Base-by-base conservation (phyloP, 2,113 vertebrate species). In the Cygnus atratus region DNA sequence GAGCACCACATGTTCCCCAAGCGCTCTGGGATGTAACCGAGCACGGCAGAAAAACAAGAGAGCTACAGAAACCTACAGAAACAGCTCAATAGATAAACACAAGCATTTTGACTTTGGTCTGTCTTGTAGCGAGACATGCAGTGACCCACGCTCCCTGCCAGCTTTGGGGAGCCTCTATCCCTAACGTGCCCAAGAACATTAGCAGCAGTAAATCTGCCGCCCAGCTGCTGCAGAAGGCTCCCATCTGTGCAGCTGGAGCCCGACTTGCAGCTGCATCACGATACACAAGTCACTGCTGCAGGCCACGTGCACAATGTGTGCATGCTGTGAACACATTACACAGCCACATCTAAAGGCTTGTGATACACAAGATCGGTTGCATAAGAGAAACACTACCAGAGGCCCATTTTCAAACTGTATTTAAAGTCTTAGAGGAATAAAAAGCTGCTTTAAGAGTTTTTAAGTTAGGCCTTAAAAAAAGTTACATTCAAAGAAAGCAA, bases 1-100 rank as follows among this genome's bases (percentile, higher is more conserved):
- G 73, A 95, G 87, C 67, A 92, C 82, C 96, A 97, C 92, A 96
- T 95, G 93, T 71, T 95, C 17, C 80, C 63, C 81, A 25, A 86
- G 84, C 5, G 16, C 33, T 88, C 92, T 77, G 79, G 54, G 74
- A 91, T 57, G 77, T 73, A 90, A 88, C 65, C 43, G 31, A 76
- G 67, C 59, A 46, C 55, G 72, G 76, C 58, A 76, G 22, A 46
- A 84, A 95, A 94, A 82, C 84, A 87, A 77, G 35, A 72, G 63
- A 46, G 70, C 82, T 90, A 71, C 57, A 37, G 35, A 79, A 35
- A 29, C 57, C 82, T 90, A 71, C 57, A 37, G 35, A 76, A 35
- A 29, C 57, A 75, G 81, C 62, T 85, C 55, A 61, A 73, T n/a
- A 84, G 73, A 82, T 26, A 59, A 87, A 11, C 5, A 86, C 31